Evolutionary conservation across 2,113 vertebrate species (phyloP), one percentile per base, ranked within the genome.

Genomic region (Protomyctophum bolini): DNA sequence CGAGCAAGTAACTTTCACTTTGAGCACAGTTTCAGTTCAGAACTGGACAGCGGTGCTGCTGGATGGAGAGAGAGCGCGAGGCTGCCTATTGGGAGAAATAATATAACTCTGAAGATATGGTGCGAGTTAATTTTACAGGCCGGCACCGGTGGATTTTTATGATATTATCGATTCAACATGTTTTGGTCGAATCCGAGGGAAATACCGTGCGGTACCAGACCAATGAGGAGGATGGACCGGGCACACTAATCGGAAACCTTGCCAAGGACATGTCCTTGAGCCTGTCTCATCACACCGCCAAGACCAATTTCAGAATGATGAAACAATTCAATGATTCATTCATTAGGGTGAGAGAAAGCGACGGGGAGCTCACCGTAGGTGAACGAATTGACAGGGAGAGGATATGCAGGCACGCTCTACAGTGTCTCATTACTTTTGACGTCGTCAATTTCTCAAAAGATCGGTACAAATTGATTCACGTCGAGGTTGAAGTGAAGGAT

Each of bases 401-500:
- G 70, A 89, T 98, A 73, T 99, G 97, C 68, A 95, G 94, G 73
- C 94, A 93, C 79, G 90, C 94, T 46, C 92, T 87, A 0, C 94
- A 94, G 81, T 99, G 97, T 79, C 84, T 96, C 76, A 90, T 99
- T 70, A 94, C 95, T 85, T 96, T 99, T 86, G 97, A 99, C 73
- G 97, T 98, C 86, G 96, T 98, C 59, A 95, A 95, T 89, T 95
- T 97, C 86, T 96, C 95, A 70, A 91, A 95, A 91, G 96, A 95
- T 77, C 95, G 94, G 75, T 97, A 95, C 90, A 95, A 93, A 75
- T 91, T 98, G 82, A 93, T 99, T 62, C 97, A 98, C 88, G 97
- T 97, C 76, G 96, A 98, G 86, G 94, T 99, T 87, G 96, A 97
- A 89, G 94, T 99, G 86, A 95, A 92, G 29, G 97, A 99, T 89